Evolutionary conservation across 2,113 vertebrate species (phyloP), one percentile per base, ranked within the genome.

Genomic region (Aptenodytes forsteri): DNA sequence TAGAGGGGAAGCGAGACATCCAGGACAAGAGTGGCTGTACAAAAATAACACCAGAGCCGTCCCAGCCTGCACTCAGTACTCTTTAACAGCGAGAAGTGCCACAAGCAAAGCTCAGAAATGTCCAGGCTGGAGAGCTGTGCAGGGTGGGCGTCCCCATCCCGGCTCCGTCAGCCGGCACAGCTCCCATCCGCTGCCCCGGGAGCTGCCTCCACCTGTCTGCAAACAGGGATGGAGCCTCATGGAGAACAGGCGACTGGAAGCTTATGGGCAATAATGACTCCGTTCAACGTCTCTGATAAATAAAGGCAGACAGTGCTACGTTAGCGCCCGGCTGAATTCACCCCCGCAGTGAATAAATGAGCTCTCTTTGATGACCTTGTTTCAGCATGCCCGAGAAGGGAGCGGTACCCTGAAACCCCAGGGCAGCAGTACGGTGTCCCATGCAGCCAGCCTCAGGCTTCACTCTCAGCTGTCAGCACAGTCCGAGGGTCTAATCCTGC

Each of bases 131-230:
- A 87, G 38, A 67, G 8, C 23, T 42, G 30, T 47, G 59, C 36
- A 7, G 47, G 22, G 13, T 29, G 54, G 15, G 34, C 6, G 42
- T 64, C 66, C 21, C 47, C n/a, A 38, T 72, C 56, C n/a, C 3
- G 6, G 36, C 55, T 81, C 49, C 38, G 30, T 87, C 58, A 19
- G 38, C 66, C 3, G 4, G 66, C 49, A 61, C 49, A 82, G 32
- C 54, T 78, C 40, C 32, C 5, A 4, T 27, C 56, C 2, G 1
- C 58, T 36, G 25, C 61, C 4, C 1, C 1, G 3, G 34, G 49
- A 89, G 36, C 38, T 77, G 58, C 69, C 49, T 62, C 36, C 44
- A 6, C 22, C 69, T 26, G 21, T 11, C 70, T 75, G 38, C 80
- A 26, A 38, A 26, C 32, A 44, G 61, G 36, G 15, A 44, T 8